phyloP scores from a whole-genome alignment of 2,113 vertebrate genomes.

The Candoia aspera region DNA sequence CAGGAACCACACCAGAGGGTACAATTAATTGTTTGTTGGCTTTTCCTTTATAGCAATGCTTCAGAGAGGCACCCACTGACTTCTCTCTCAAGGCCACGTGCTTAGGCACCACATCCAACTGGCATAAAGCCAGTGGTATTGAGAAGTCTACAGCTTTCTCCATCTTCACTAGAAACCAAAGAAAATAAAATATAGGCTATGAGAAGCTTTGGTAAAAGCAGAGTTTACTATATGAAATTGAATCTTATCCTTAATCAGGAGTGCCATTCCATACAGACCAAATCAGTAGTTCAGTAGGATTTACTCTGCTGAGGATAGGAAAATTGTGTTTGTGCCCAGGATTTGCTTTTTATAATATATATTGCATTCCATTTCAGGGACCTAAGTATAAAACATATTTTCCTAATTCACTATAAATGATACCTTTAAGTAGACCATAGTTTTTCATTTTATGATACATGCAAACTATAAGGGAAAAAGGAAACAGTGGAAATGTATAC shows the following conservation, averaged over 20 bases:
- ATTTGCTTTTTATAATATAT: background rate
- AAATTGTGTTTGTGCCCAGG: background rate
- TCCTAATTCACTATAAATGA: background rate
- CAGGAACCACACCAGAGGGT: background rate
- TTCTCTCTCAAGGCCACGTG: background rate
- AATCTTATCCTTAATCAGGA: background rate
- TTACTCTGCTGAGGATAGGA: background rate
- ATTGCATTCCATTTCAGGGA: background rate
- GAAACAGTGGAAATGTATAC: background rate
- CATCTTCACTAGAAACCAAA: background rate
- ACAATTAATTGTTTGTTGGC: background rate
- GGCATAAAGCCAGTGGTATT: background rate
- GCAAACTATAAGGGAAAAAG: background rate
- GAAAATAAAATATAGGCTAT: background rate
- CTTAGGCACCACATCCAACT: background rate
- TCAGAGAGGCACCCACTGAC: background rate
- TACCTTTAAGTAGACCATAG: background rate
- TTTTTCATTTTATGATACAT: background rate
- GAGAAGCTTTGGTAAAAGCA: background rate
- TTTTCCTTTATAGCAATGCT: background rate
- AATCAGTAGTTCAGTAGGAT: too few species aligned
- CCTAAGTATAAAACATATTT: background rate
- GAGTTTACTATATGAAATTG: background rate
- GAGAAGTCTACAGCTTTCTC: background rate
- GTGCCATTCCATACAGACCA: background rate